Percentiles rank a stretch among this genome's conserved stretches.
These are phyloP conservation scores for Leucophenga maculata DNA, from an alignment of 2,888 invertebrate species.

Conservation along the genomic window DNA sequence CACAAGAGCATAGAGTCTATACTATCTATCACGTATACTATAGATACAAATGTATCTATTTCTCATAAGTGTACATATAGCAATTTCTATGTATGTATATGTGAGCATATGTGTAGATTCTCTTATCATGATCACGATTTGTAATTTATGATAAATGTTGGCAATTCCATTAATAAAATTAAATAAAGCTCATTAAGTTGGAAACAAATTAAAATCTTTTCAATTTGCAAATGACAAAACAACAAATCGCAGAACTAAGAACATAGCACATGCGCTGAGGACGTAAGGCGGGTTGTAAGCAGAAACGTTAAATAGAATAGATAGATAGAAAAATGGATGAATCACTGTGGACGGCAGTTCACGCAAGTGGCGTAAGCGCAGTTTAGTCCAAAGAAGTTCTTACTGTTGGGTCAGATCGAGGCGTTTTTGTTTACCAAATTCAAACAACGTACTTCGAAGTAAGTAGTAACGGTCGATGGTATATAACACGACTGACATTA, in stretches of 20 bases:
- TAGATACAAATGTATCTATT: background rate
- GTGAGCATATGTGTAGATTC: background rate
- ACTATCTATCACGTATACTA: background rate
- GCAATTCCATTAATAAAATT: constrained; percentile 67
- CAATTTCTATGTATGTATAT: background rate
- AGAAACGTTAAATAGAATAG: no score
- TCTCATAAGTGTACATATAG: background rate
- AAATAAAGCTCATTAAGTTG: constrained; percentile 61
- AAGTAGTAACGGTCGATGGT: no score
- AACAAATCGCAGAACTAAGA: background rate
- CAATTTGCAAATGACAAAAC: constrained; percentile 39
- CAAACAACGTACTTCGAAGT: no score
- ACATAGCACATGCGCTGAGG: no score
- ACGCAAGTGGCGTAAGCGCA: no score
- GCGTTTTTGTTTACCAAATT: no score
- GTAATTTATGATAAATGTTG: constrained; percentile 66
- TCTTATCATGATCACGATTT: constrained; percentile 62
- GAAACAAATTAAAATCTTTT: constrained; percentile 43
- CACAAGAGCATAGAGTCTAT: background rate
- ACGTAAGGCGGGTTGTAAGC: no score
- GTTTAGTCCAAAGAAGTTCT: no score
- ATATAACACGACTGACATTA: no score
- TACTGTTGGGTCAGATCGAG: no score
- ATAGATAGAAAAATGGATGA: no score
- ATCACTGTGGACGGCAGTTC: no score